Base-by-base conservation (phyloP, 2,797 vertebrate species). In the Halcyon smyrnensis region DNA sequence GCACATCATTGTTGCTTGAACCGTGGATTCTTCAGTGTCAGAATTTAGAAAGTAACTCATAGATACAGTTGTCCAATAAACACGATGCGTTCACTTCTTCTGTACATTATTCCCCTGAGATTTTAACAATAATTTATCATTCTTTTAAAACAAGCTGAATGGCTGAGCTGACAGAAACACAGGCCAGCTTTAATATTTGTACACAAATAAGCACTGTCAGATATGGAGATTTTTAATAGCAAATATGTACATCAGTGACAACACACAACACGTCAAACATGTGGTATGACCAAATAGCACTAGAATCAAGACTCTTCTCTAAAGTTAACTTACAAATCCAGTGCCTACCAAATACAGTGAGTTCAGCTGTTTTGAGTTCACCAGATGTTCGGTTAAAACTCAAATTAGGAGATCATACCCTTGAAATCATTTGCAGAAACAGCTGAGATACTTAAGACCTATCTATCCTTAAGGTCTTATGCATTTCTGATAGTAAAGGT, bases 21-120 rank as follows among this genome's bases (percentile, higher is more conserved):
- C 51, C 84, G 28, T 54, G 39, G 90, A 82, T 93, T 89, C 93
- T 81, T 97, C 93, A 92, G 43, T 39, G 53, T 93, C 83, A 93
- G 36, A 63, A 73, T 76, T 79, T 64, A 81, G 76, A 89, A 75
- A 57, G 48, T 77, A 70, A 87, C 70, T 94, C 80, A 54, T 89
- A 54, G 76, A 92, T 90, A 92, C 41, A 84, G 57, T 57, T 87
- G 43, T 90, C 48, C 84, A 96, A 90, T 71, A 87, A 80, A 83
- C 20, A 51, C 43, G 75, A 69, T 71, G 41, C 45, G 75, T 83
- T 74, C 51, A 68, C 84, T 90, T 78, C 77, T 82, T 71, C 80
- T 60, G 57, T 23, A 51, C 4, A 14, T 88, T 64, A 70, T 76
- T 82, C 34, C 34, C 21, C 34, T 7, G 27, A 54, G 25, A 67